phyloP scores from a whole-genome alignment of 2,797 vertebrate genomes.

The Rhinichthys osculus region DNA sequence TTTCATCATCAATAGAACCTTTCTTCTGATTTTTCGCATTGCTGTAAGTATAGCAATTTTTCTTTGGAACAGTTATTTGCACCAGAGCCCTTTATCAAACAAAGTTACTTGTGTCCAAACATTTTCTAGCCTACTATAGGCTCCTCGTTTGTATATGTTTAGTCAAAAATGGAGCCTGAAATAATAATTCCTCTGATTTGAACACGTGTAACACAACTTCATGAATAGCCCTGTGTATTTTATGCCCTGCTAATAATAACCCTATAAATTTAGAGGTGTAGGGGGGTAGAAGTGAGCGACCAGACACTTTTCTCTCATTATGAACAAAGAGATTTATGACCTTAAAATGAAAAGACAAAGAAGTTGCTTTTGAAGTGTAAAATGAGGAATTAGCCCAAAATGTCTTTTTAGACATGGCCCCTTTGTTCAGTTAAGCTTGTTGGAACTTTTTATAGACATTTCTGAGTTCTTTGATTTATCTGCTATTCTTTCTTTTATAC shows the following conservation, averaged over 20 bases:
- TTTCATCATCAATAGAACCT: conserved; percentile 9
- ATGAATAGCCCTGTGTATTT: conserved; percentile 60
- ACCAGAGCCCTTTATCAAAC: conserved; percentile 1
- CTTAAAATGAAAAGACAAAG: conserved; percentile 71
- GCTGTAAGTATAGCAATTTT: neutral
- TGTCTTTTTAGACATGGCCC: conserved; percentile 39
- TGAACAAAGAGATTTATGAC: conserved; percentile 72
- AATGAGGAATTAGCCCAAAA: conserved; percentile 64
- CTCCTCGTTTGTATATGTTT: conserved; percentile 65
- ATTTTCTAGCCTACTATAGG: neutral
- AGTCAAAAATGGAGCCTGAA: conserved; percentile 67
- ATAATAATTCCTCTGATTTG: conserved; percentile 59
- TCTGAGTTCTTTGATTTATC: conserved; percentile 40
- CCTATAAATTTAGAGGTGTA: conserved; percentile 68
- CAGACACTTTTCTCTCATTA: conserved; percentile 71
- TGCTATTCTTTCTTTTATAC: neutral
- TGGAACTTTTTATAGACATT: conserved; percentile 18
- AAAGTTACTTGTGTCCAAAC: neutral
- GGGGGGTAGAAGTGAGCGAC: conserved; percentile 41
- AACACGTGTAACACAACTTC: conserved; percentile 54
- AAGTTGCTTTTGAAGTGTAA: conserved; percentile 71
- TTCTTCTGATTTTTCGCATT: neutral
- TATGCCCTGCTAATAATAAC: conserved; percentile 70
- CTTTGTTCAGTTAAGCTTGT: neutral
- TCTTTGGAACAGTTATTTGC: neutral